A percentile compares a stretch with the other conserved stretches of the same genome.
Evolutionary conservation across 2,797 vertebrate genomes (phyloP).

Genomic region (Argentina silus): DNA sequence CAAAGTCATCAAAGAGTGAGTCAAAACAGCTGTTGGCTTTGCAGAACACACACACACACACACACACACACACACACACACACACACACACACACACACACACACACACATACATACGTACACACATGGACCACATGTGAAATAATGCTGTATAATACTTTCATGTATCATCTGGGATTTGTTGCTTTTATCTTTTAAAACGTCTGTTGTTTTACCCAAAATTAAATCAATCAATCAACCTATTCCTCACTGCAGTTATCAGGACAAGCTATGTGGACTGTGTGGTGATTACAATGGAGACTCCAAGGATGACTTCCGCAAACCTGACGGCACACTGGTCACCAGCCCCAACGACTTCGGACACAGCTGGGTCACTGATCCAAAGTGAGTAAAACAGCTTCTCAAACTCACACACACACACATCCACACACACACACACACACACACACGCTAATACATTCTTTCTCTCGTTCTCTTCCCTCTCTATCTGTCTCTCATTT

Average conservation of each 20-base stretch:
- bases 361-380: conserved; percentile 78
- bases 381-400: conserved; percentile 44
- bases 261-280: conserved; percentile 72
- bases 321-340: conserved; percentile 69
- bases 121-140: no score
- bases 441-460: background rate
- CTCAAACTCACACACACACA: background rate
- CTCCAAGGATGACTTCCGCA: conserved; percentile 73
- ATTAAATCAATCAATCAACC: background rate
- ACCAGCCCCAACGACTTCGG: conserved; percentile 70
- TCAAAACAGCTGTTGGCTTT: conserved; percentile 7
- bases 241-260: conserved; percentile 60
- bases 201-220: no score
- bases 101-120: no score
- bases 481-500: no score
- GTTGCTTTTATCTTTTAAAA: no score
- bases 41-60: background rate
- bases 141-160: no score
- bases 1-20: conserved; percentile 80
- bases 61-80: background rate
- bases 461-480: no score
- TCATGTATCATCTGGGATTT: no score
- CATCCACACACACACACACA: background rate
- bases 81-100: no score
- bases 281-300: conserved; percentile 77